Percentiles rank a stretch among this genome's conserved stretches.
Conservation (phyloP, 2,888 invertebrate species). For the Torymus tubicola region DNA sequence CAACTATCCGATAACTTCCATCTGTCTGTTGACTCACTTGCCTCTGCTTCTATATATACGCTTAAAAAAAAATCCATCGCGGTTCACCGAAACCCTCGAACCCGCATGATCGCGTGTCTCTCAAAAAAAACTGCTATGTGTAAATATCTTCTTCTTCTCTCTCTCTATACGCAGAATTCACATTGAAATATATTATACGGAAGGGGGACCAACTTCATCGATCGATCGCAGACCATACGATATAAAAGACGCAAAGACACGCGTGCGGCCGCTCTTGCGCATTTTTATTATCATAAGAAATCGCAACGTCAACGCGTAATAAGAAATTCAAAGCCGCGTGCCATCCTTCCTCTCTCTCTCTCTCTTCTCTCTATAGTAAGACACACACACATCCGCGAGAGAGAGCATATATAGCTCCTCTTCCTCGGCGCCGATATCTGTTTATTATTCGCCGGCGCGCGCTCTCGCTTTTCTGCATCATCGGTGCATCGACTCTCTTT, state of each 20-base stretch:
- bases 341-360: background rate
- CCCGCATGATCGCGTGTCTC: no score
- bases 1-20: no score
- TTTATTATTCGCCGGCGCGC: constrained; percentile 52
- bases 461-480: constrained; percentile 56
- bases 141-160: background rate
- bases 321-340: constrained; percentile 3
- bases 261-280: background rate
- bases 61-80: no score
- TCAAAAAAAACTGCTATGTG: background rate
- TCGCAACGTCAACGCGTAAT: constrained; percentile 44
- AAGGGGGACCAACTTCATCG: no score
- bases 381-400: background rate
- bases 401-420: constrained; percentile 11
- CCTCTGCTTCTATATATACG: no score
- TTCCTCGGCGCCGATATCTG: constrained; percentile 24
- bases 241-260: background rate
- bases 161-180: no score
- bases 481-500: constrained; percentile 6
- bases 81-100: no score
- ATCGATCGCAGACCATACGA: no score
- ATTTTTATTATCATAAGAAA: constrained; percentile 47
- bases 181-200: no score
- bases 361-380: constrained; percentile 10
- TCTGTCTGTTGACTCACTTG: no score